Evolutionary conservation across 2,888 invertebrate genomes (phyloP).

Genomic region (Calliopum simillimum): DNA sequence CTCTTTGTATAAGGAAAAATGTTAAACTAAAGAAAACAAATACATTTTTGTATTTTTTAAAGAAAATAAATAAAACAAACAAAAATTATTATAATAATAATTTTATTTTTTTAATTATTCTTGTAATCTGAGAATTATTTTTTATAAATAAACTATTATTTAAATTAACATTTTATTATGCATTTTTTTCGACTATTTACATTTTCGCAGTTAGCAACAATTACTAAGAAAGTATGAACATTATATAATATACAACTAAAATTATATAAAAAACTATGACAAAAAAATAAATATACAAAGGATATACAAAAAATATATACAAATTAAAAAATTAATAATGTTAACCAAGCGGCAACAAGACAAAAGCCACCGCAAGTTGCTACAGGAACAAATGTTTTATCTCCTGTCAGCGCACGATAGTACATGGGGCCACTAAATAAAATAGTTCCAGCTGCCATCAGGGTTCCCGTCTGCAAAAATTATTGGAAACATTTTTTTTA

Average conservation of each 20-base stretch:
- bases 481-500: neutral
- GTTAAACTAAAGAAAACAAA: no score
- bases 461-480: constrained; percentile 75
- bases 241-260: no score
- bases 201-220: constrained; percentile 13
- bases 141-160: no score
- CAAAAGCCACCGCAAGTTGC: constrained; percentile 92
- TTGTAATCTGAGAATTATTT: no score
- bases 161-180: no score
- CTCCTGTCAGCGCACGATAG: constrained; percentile 86
- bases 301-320: constrained; percentile 1
- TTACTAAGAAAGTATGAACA: neutral
- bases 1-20: no score
- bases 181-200: constrained; percentile 2
- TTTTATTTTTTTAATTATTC: neutral
- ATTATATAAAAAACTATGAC: constrained; percentile 25
- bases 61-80: constrained; percentile 17
- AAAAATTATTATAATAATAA: constrained; percentile 12
- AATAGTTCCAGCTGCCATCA: constrained; percentile 81
- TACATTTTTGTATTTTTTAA: constrained; percentile 11
- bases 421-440: constrained; percentile 94
- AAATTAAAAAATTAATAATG: constrained; percentile 79
- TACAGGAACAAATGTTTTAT: constrained; percentile 76
- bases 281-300: constrained; percentile 22
- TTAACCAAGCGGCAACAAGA: constrained; percentile 89